phyloP scores from a whole-genome alignment of 2,797 vertebrate genomes.

The Chloroceryle inda region DNA sequence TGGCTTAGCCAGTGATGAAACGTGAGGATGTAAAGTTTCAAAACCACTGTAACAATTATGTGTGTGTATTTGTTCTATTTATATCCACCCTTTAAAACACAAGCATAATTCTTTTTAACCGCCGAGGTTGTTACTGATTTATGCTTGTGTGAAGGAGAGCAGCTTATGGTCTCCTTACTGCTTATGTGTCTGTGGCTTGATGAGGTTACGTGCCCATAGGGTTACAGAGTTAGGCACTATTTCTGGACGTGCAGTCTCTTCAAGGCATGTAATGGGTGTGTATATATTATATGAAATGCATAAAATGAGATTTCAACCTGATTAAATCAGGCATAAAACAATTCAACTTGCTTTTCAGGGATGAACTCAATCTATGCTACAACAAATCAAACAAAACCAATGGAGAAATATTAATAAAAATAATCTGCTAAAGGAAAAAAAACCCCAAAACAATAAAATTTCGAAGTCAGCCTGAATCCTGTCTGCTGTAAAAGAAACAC shows the following conservation, averaged over 20 bases:
- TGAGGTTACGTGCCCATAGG: not conserved
- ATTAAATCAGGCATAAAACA: not conserved
- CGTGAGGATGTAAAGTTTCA: not conserved
- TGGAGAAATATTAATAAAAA: not conserved
- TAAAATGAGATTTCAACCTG: not conserved
- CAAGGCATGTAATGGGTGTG: not conserved
- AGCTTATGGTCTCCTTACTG: not conserved
- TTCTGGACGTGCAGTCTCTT: not conserved
- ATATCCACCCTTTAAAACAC: accelerated
- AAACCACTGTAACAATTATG: not conserved
- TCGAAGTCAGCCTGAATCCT: slow-evolving; percentile 1
- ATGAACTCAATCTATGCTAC: not conserved
- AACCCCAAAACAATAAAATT: not conserved
- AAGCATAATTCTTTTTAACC: not conserved
- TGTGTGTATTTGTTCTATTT: not conserved
- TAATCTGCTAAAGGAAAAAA: not conserved
- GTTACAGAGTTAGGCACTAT: accelerated
- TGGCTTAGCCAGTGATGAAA: not conserved
- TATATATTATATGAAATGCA: not conserved
- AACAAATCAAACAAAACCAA: slow-evolving; percentile 10
- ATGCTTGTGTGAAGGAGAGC: not conserved
- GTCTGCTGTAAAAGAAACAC: not conserved
- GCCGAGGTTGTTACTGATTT: not conserved
- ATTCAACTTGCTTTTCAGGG: not conserved
- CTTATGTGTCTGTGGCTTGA: not conserved